Conservation (phyloP, 2,888 invertebrate genomes). For the Eilema caniola region DNA sequence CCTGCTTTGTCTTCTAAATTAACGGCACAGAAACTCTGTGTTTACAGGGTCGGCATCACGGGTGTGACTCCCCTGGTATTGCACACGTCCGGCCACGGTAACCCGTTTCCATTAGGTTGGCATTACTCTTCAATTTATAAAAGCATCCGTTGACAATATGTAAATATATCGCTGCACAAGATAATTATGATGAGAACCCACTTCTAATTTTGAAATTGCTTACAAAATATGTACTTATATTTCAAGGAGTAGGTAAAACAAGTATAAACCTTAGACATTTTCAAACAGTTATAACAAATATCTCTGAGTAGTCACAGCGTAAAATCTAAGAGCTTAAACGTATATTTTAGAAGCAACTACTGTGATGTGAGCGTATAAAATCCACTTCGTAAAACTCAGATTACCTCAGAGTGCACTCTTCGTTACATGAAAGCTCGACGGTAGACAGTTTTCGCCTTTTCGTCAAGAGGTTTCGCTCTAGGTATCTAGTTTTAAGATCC, state of each 20-base stretch:
- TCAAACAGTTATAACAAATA: slow-evolving; percentile 42
- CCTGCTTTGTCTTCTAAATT: no score
- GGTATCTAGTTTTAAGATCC: slow-evolving; percentile 39
- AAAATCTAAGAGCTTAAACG: not conserved
- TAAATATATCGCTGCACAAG: no score
- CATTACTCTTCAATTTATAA: no score
- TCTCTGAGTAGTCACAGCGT: slow-evolving; percentile 27
- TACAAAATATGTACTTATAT: no score
- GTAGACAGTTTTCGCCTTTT: slow-evolving; percentile 43
- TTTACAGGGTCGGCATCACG: no score
- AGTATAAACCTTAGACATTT: slow-evolving; percentile 15
- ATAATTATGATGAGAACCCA: no score
- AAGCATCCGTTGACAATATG: no score
- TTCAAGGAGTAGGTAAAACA: not conserved
- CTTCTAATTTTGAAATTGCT: no score
- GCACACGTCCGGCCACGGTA: no score
- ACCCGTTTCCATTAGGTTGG: no score
- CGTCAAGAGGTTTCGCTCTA: slow-evolving; percentile 35
- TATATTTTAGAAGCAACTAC: slow-evolving; percentile 9
- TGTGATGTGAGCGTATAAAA: slow-evolving; percentile 21
- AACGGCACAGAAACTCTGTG: no score
- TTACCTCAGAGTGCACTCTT: slow-evolving; percentile 51
- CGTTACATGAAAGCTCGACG: slow-evolving; percentile 39
- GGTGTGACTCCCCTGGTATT: no score
- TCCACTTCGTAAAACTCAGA: slow-evolving; percentile 36